Base-by-base conservation (phyloP, 2,888 invertebrate species). In the Eupsilia transversa region DNA sequence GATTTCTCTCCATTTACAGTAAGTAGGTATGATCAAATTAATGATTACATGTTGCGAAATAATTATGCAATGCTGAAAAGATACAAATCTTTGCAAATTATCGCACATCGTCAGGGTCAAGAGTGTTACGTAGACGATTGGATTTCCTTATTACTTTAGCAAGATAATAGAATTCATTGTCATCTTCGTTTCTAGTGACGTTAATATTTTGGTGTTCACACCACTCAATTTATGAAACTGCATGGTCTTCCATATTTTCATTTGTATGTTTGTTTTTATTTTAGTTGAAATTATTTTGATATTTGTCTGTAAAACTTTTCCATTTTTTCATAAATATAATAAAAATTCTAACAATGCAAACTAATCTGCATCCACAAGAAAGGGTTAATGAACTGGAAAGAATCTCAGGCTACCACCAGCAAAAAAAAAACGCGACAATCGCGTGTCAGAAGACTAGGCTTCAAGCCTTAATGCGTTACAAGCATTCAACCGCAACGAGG, bases 371-470 rank as follows among this genome's bases (percentile, higher is more conserved):
- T 17, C 3, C 33, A 35, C n/a, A 66, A 54, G 43, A 69, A 20
- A 72, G 49, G 33, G 60, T 80, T 69, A 68, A 75, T 64, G 60
- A 4, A 41, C 57, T 74, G n/a, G 7, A 75, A 64, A 76, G 35
- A 78, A 78, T 70, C 52, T 72, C 63, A 70, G 54, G 49, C 27
- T 56, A 57, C 74, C 27, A 73, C 30, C 0, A 23, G 57, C 14
- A 30, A 68, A 57, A 79, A 60, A 56, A 73, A 73, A 83, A 69
- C 7, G 60, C 38, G 57, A 68, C 63, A 79, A 52, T 84, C 73
- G 82, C 82, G 78, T 86, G 78, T 77, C 70, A 14, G 59, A 74
- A 71, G 57, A 83, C 73, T 74, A 77, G 70, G 71, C 65, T 86
- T 72, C 38, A 68, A 74, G 72, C 49, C 69, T 76, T 70, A 83